Evolutionary conservation across 2,797 vertebrate species (phyloP).

Genomic region (Sciaenops ocellatus): DNA sequence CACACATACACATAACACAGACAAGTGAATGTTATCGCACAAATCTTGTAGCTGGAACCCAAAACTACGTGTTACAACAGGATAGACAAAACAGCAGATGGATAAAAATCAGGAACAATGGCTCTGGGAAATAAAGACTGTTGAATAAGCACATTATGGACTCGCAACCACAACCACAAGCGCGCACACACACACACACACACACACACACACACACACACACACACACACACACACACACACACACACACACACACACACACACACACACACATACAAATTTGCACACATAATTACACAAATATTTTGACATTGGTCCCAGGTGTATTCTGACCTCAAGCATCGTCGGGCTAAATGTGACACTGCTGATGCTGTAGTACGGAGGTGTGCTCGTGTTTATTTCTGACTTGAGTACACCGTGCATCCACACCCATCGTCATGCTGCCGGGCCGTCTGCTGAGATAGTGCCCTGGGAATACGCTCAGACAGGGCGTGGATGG

Average conservation of each 20-base stretch:
- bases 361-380: slow-evolving; percentile 21
- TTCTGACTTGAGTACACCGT: slow-evolving; percentile 28
- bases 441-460: slow-evolving; percentile 45
- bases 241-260: background rate
- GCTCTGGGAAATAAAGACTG: slow-evolving; percentile 21
- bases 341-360: background rate
- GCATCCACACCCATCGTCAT: slow-evolving; percentile 40
- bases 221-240: background rate
- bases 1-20: background rate
- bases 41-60: slow-evolving; percentile 29
- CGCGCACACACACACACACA: background rate
- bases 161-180: background rate
- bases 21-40: background rate
- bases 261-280: slow-evolving; percentile 10
- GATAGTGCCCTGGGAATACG: slow-evolving; percentile 52
- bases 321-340: slow-evolving; percentile 22
- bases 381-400: slow-evolving; percentile 45
- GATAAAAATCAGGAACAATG: slow-evolving; percentile 40
- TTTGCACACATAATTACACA: background rate
- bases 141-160: background rate
- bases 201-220: slow-evolving; percentile 1
- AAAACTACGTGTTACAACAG: slow-evolving; percentile 41
- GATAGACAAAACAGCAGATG: slow-evolving; percentile 33
- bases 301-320: slow-evolving; percentile 24
- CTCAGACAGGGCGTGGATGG: slow-evolving; percentile 71